Evolutionary conservation across 2,888 invertebrate species (phyloP).

Genomic region (Sylvicola cinctus): DNA sequence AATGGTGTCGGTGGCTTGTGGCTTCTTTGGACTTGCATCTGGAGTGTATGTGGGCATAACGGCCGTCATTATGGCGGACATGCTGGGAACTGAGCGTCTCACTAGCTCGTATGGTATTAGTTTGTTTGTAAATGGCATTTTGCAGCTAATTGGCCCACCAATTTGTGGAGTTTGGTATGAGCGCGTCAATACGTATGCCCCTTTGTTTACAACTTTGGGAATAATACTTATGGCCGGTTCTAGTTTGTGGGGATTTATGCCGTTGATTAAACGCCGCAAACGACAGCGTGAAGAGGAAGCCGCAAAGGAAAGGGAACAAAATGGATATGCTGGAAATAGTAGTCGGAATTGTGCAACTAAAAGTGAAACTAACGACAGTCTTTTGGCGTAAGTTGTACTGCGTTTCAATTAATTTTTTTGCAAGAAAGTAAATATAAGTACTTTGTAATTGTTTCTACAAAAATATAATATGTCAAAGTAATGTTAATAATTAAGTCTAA

Average conservation of each 20-base stretch:
- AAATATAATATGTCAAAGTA: no score
- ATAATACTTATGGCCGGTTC: slow-evolving; percentile 50
- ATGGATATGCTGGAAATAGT: background rate
- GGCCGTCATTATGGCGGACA: slow-evolving; percentile 72
- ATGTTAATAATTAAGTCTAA: no score
- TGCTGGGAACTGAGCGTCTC: slow-evolving; percentile 63
- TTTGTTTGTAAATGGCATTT: slow-evolving; percentile 61
- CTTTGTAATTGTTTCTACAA: no score
- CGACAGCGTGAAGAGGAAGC: slow-evolving; percentile 9
- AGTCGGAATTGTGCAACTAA: background rate
- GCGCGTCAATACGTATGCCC: slow-evolving; percentile 39
- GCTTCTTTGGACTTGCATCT: slow-evolving; percentile 60
- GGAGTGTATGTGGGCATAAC: slow-evolving; percentile 73
- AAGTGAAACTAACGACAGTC: no score
- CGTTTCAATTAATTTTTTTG: no score
- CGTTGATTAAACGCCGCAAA: slow-evolving; percentile 35
- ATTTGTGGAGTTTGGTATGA: slow-evolving; percentile 57
- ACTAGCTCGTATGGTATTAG: slow-evolving; percentile 76
- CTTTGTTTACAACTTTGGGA: slow-evolving; percentile 54
- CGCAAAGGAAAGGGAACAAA: background rate
- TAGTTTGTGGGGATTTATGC: slow-evolving; percentile 53
- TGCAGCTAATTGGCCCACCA: slow-evolving; percentile 65
- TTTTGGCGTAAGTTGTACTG: no score
- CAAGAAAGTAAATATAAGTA: no score
- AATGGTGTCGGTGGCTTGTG: slow-evolving; percentile 45